A percentile compares a stretch with the other conserved stretches of the same genome.
These are phyloP conservation scores for Sinodicranocentrus sp. DNA, from an alignment of 2,888 invertebrate genomes.

Conservation along the genomic window DNA sequence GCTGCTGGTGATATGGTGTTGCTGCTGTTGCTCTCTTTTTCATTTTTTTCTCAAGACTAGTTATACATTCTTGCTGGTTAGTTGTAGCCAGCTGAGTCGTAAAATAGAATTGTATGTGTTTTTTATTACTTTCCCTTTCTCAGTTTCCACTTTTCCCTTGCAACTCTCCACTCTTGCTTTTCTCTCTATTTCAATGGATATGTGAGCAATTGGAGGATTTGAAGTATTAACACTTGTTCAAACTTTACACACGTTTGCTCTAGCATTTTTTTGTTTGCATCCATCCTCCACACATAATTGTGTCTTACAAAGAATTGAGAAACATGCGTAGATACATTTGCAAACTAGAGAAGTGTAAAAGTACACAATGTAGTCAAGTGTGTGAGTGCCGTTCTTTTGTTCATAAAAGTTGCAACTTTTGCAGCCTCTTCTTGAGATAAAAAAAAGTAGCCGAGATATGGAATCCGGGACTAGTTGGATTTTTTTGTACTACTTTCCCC, in stretches of 20 bases:
- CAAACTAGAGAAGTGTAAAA: not conserved
- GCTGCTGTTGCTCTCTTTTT: constrained; percentile 7
- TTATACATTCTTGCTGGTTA: no score
- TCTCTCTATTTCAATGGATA: not conserved
- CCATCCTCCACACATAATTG: not conserved
- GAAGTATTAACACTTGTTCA: constrained; percentile 44
- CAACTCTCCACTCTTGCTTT: no score
- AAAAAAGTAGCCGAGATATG: not conserved
- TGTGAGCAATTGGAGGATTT: constrained; percentile 36
- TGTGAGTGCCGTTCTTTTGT: not conserved
- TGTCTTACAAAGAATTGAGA: not conserved
- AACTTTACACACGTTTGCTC: not conserved
- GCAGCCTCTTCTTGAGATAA: not conserved
- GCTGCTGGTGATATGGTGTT: no score
- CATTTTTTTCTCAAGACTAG: not conserved
- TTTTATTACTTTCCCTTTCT: no score
- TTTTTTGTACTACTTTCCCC: no score
- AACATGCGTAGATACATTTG: not conserved
- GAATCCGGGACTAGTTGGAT: not conserved
- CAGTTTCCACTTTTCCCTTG: no score
- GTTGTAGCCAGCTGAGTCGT: no score
- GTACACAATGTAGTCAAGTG: not conserved
- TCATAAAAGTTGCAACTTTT: constrained; percentile 4
- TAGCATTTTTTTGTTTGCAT: constrained; percentile 1
- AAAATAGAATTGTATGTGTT: no score